Evolutionary conservation across 1,140 invertebrate species (phyloP), one percentile per base, ranked within the genome.

Genomic region (Cecropterus lyciades): DNA sequence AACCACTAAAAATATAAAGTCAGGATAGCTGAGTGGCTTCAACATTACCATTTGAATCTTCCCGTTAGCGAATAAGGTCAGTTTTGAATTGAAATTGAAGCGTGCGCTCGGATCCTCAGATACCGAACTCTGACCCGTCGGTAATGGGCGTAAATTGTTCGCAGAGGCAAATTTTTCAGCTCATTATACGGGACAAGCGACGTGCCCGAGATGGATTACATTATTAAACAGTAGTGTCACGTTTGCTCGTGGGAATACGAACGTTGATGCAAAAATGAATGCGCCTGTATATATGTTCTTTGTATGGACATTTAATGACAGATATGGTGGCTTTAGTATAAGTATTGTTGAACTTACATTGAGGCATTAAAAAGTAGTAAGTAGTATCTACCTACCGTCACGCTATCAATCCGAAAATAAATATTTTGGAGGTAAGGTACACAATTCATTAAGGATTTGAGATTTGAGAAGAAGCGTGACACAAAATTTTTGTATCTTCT

Each of bases 131-230:
- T 78, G 79, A 85, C 79, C 81, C 70, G 49, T 37, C 51, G 15
- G 69, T 85, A 84, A 85, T 83, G 72, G 77, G 49, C 72, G 73
- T 78, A 82, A 85, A 85, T 85, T 85, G 79, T 79, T 83, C 67
- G 73, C 53, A 52, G 49, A 85, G 69, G 80, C 81, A 80, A 80
- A 80, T 80, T 81, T 77, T 73, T 79, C 65, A 65, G 69, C 67
- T 65, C 67, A 80, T 78, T 75, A 76, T 76, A 3, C 43, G 13
- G 9, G 55, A 46, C 56, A 46, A 46, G 43, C 52, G 16, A 46
- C 13, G 56, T 30, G 43, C 24, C 11, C 27, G 43, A 30, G 56
- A 59, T 46, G 43, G 42, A 59, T 59, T 43, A 16, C 27, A 17
- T 13, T 53, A 53, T 13, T 53, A 9, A 33, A 10, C 4, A 24